Percentiles rank a stretch among this genome's conserved stretches.
Evolutionary conservation across 2,113 vertebrate genomes (phyloP).

Genomic region (Reinhardtius hippoglossoides): DNA sequence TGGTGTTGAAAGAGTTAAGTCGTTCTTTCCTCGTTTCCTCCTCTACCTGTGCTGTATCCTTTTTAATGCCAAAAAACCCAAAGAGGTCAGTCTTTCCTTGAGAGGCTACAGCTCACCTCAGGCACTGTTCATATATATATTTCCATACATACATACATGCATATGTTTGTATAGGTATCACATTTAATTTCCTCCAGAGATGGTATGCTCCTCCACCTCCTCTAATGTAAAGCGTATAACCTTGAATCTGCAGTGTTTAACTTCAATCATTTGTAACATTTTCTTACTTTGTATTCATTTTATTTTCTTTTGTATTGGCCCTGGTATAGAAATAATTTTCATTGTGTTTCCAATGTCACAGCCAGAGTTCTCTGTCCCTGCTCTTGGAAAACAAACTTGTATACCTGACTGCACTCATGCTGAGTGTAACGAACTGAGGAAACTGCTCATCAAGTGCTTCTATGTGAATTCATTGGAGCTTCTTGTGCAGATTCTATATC

Average conservation of each 20-base stretch:
- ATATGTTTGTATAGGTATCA: constrained; percentile 68
- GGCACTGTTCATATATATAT: neutral
- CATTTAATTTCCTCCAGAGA: constrained; percentile 80
- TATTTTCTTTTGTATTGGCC: constrained; percentile 84
- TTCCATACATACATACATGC: neutral
- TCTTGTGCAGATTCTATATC: constrained; percentile 20
- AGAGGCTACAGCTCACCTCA: constrained; percentile 89
- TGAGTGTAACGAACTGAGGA: constrained; percentile 48
- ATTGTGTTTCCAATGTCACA: constrained; percentile 64
- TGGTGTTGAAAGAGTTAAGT: constrained; percentile 26
- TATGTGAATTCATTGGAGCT: neutral
- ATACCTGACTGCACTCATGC: constrained; percentile 46
- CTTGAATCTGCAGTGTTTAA: constrained; percentile 84
- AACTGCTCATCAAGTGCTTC: constrained; percentile 16
- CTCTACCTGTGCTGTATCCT: constrained; percentile 74
- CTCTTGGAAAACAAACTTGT: constrained; percentile 22
- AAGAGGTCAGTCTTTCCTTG: constrained; percentile 43
- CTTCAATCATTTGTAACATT: constrained; percentile 83
- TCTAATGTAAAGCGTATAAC: constrained; percentile 87
- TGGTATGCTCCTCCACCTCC: constrained; percentile 87
- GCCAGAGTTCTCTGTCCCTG: constrained; percentile 14
- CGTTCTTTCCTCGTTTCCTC: constrained; percentile 17
- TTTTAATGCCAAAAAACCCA: constrained; percentile 83
- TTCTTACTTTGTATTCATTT: constrained; percentile 86
- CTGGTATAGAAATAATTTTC: constrained; percentile 70